A percentile compares a stretch with the other conserved stretches of the same genome.
phyloP scores from a whole-genome alignment of 2,113 vertebrate species.

The Pseudopodoces humilis region DNA sequence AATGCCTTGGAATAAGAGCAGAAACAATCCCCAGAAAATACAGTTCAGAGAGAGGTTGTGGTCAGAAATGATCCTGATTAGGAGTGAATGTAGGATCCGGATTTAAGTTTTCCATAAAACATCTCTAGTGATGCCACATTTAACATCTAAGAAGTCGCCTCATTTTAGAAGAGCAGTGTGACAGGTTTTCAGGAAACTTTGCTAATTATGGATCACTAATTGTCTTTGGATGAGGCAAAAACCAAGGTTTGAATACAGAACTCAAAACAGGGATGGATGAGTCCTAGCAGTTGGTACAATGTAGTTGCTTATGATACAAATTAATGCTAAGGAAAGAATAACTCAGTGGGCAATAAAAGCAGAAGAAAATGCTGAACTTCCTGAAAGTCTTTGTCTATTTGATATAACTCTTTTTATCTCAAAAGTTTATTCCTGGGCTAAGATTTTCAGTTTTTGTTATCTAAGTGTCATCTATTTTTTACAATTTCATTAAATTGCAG shows the following conservation, averaged over 20 bases:
- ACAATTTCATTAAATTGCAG: not conserved
- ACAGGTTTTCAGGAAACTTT: not conserved
- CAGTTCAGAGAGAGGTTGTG: not conserved
- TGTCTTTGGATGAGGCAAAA: not conserved
- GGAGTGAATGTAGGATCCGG: not conserved
- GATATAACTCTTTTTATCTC: not conserved
- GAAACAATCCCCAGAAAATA: not conserved
- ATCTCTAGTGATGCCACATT: not conserved
- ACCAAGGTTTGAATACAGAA: not conserved
- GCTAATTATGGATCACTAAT: not conserved
- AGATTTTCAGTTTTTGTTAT: not conserved
- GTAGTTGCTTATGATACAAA: not conserved
- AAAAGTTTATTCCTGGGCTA: not conserved
- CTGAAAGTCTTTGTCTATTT: not conserved
- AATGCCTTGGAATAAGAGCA: not conserved
- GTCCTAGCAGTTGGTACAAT: not conserved
- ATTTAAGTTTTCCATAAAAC: not conserved
- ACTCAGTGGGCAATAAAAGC: not conserved
- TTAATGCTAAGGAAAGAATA: not conserved
- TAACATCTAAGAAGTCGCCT: not conserved
- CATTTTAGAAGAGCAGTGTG: not conserved
- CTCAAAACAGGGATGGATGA: not conserved
- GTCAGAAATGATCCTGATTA: not conserved
- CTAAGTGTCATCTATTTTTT: not conserved
- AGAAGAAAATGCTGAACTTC: not conserved